Evolutionary conservation across 2,113 vertebrate species (phyloP).

Genomic region (Paratilapia polleni): DNA sequence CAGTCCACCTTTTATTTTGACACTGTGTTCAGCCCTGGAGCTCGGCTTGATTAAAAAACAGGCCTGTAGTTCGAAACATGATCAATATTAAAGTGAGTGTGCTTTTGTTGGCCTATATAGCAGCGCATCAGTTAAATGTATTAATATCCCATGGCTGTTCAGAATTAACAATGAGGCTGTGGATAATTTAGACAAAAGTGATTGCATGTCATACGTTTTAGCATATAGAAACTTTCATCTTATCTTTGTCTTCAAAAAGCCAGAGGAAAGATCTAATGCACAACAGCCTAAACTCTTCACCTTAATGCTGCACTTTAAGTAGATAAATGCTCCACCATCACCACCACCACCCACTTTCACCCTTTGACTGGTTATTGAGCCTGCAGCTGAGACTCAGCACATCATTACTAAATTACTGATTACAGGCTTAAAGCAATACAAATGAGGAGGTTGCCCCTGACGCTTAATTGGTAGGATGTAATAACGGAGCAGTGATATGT

Average conservation of each 20-base stretch:
- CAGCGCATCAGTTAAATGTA: conserved; percentile 17
- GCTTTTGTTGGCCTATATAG: conserved; percentile 35
- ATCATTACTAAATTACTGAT: conserved; percentile 72
- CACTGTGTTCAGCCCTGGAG: not conserved
- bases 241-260: not conserved
- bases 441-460: conserved; percentile 67
- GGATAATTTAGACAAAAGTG: not conserved
- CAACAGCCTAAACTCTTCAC: not conserved
- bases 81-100: conserved; percentile 51
- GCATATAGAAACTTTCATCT: not conserved
- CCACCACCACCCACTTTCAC: conserved; percentile 29
- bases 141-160: conserved; percentile 6
- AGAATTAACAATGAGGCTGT: conserved; percentile 6
- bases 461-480: conserved; percentile 76
- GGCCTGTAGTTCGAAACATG: conserved; percentile 38
- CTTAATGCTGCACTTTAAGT: not conserved
- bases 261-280: not conserved
- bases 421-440: conserved; percentile 65
- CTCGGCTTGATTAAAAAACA: conserved; percentile 45
- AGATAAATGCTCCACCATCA: conserved; percentile 22
- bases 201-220: not conserved
- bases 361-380: conserved; percentile 56
- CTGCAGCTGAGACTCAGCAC: conserved; percentile 48
- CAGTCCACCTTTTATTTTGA: conserved; percentile 29
- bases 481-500: conserved; percentile 71